These are phyloP conservation scores for Tiliacea aurago DNA, from an alignment of 2,888 invertebrate species.

Conservation along the genomic window DNA sequence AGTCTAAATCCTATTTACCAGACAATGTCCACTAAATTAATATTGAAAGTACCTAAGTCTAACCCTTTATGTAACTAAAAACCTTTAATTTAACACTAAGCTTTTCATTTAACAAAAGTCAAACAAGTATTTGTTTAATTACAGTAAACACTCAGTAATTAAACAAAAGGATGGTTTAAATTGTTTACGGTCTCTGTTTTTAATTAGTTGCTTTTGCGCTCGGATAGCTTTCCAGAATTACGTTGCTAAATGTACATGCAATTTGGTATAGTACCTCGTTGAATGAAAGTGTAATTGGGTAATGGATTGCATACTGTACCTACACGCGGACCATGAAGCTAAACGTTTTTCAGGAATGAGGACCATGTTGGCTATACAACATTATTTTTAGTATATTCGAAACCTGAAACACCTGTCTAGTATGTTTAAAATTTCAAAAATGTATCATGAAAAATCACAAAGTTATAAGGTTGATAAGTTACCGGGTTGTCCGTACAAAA, in stretches of 20 bases:
- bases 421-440: no score
- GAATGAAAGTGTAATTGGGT: constrained; percentile 14
- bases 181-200: not conserved
- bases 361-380: not conserved
- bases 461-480: no score
- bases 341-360: constrained; percentile 17
- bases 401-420: no score
- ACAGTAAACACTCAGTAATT: not conserved
- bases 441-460: no score
- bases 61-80: not conserved
- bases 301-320: constrained; percentile 16
- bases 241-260: constrained; percentile 19
- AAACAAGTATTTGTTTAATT: not conserved
- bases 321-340: not conserved
- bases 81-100: not conserved
- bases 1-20: not conserved
- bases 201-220: constrained; percentile 9
- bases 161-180: constrained; percentile 10
- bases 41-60: no score
- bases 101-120: constrained; percentile 5
- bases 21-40: not conserved
- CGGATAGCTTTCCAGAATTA: not conserved
- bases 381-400: no score
- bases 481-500: no score
- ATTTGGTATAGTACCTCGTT: constrained; percentile 22